Percentiles rank a stretch among this genome's conserved stretches.
Evolutionary conservation across 2,888 invertebrate genomes (phyloP).

Genomic region (Tipula vernalis): DNA sequence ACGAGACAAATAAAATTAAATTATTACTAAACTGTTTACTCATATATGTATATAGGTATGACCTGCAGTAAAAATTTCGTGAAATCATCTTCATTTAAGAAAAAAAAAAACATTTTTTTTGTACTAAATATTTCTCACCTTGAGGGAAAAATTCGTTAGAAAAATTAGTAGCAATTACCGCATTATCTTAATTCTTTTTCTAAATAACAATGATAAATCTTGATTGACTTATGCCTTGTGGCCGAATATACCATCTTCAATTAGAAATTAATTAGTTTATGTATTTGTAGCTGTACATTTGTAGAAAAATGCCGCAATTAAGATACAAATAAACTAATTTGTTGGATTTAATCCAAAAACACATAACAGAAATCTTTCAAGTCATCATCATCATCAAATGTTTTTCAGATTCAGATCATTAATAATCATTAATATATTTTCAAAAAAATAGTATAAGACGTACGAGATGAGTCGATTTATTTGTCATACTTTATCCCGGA

Average conservation of each 20-base stretch:
- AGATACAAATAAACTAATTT: not conserved
- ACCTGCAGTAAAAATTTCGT: not conserved
- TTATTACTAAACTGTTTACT: not conserved
- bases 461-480: not conserved
- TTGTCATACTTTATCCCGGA: not conserved
- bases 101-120: not conserved
- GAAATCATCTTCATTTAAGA: not conserved
- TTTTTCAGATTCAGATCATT: not conserved
- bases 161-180: not conserved
- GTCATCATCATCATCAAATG: not conserved
- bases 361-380: not conserved
- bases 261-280: not conserved
- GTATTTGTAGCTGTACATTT: not conserved
- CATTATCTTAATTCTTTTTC: not conserved
- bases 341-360: not conserved
- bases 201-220: not conserved
- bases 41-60: not conserved
- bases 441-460: not conserved
- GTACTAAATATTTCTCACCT: not conserved
- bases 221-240: slow-evolving; percentile 4
- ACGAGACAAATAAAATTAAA: slow-evolving; percentile 30
- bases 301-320: not conserved
- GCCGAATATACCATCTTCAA: not conserved
- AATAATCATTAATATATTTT: not conserved
- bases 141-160: not conserved